phyloP scores from a whole-genome alignment of 2,113 vertebrate genomes.

The Rallus limicola region DNA sequence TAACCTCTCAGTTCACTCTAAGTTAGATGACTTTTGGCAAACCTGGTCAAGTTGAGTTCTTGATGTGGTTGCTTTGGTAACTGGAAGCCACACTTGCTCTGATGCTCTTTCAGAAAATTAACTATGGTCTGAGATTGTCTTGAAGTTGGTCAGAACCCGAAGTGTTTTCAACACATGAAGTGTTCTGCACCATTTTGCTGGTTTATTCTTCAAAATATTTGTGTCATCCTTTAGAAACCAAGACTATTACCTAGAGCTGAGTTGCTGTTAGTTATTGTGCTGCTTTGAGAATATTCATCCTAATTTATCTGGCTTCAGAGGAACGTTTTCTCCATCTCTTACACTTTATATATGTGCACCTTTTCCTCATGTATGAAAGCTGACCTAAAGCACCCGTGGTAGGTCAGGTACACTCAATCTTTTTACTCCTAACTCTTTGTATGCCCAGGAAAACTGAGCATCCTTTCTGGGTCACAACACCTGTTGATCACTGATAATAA shows the following conservation, averaged over 20 bases:
- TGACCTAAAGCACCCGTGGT: not conserved
- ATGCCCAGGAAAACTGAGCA: not conserved
- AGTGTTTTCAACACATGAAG: not conserved
- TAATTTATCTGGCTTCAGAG: not conserved
- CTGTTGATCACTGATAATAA: not conserved
- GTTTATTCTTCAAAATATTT: not conserved
- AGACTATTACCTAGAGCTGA: not conserved
- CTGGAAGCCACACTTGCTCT: not conserved
- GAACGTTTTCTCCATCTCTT: not conserved
- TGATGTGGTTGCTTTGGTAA: not conserved
- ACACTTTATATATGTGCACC: fast-evolving
- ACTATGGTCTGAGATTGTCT: not conserved
- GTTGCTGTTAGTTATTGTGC: not conserved
- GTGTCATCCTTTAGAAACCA: not conserved
- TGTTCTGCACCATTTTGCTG: not conserved
- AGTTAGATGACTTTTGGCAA: not conserved
- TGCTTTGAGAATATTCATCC: not conserved
- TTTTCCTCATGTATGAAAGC: not conserved
- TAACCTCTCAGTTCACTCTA: not conserved
- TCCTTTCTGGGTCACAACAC: not conserved
- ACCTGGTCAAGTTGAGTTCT: not conserved
- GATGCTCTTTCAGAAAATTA: not conserved
- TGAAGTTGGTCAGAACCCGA: not conserved
- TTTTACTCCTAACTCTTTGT: not conserved
- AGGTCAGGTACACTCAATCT: not conserved